Base-by-base conservation (phyloP, 2,113 vertebrate genomes). In the Hydrochoerus hydrochaeris region DNA sequence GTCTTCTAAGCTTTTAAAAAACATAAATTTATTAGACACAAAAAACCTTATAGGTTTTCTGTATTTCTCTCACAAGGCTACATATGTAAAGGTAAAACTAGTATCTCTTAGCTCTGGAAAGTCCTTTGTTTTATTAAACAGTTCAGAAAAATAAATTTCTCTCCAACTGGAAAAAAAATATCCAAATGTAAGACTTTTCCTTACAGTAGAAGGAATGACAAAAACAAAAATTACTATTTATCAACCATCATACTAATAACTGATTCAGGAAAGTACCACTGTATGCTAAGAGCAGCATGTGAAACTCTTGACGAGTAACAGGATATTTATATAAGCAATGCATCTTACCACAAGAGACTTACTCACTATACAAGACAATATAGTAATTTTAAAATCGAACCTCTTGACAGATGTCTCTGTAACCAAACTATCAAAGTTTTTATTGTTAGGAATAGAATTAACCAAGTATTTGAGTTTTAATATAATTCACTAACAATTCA, bases 181-280 rank as follows among this genome's bases (percentile, higher is more conserved):
- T 16, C 75, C 52, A 87, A 75, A 92, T 35, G 22, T 46, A 49
- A 60, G 41, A 35, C 4, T 60, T 62, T 75, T 73, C 7, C 46
- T 80, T 85, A 88, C 3, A 80, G 16, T 19, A 90, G 44, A 93
- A 88, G 44, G 30, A 95, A 87, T 77, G 30, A 89, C 49, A 26
- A 41, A 92, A 92, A 63, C 24, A 54, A 84, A 88, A 93, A 95
- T 80, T 46, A 92, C 49, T 84, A 57, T 81, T 92, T 81, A 54
- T 17, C 46, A 96, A 93, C 69, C 62, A 90, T 63, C 35, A 60
- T 58, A 16, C 28, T 87, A 75, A 41, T 67, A 91, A 65, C 5
- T 84, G 38, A 93, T 67, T 75, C 41, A 84, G 32, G 26, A 46
- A 95, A 96, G 62, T 85, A 82, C 24, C 69, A 94, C 8, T 38